phyloP scores from a whole-genome alignment of 2,797 vertebrate species.

The Chrysocyon brachyurus region DNA sequence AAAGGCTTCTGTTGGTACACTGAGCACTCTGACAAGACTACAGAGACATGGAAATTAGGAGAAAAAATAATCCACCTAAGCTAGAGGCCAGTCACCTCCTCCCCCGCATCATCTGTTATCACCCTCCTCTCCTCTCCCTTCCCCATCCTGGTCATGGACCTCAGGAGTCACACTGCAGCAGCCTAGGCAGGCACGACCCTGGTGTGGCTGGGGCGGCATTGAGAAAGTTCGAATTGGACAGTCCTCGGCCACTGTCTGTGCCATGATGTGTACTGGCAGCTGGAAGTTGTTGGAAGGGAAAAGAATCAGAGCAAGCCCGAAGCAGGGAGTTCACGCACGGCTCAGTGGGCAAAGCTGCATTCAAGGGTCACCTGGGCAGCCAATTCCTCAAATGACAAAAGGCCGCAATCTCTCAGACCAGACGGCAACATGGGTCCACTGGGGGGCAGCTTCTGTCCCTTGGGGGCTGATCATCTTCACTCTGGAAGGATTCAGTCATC shows the following conservation, averaged over 20 bases:
- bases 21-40: background rate
- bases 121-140: background rate
- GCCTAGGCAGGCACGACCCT: accelerated
- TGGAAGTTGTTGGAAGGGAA: too few species aligned
- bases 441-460: background rate
- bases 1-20: background rate
- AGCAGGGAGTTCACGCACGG: accelerated
- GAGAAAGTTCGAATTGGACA: accelerated
- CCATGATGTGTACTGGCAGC: accelerated
- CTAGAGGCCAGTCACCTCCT: background rate
- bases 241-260: background rate
- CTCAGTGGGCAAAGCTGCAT: background rate
- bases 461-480: background rate
- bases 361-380: background rate
- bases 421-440: background rate
- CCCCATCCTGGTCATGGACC: accelerated
- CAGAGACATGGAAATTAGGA: background rate
- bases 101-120: background rate
- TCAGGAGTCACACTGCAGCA: too few species aligned
- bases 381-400: background rate
- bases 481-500: background rate
- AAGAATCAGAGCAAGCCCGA: background rate
- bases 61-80: background rate
- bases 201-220: accelerated
- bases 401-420: background rate